Base-by-base conservation (phyloP, 1,140 invertebrate species). In the Lucilia sericata region DNA sequence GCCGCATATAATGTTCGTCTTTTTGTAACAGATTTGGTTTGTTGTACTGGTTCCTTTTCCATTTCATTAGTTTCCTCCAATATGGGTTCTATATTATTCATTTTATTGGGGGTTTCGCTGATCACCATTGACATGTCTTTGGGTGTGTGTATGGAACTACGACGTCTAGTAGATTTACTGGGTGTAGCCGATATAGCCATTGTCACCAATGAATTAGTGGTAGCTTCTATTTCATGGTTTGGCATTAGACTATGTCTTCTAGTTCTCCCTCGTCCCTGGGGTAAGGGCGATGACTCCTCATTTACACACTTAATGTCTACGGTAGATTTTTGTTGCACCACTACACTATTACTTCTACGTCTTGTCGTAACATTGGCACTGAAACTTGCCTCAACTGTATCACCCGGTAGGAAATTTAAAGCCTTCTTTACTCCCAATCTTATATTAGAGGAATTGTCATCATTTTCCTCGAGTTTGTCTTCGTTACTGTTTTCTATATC, bases 141-240 rank as follows among this genome's bases (percentile, higher is more conserved):
- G 12, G 60, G 51, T 0, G 76, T 74, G 25, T 85, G 82, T 55
- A 83, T 51, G 14, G 84, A 83, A 74, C 82, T 85, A 34, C 84
- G 84, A 14, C 84, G 49, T 49, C 84, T 82, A 9, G 84, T 81
- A 49, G 36, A 34, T 34, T 30, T 47, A 19, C 60, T 51, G 49
- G 82, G 76, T 49, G 82, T 80, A 65, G n/a, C 42, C 17, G 76
- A 30, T 14, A 70, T 78, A 49, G 55, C 65, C 42, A 74, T 70
- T 21, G 65, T 36, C 9, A 78, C 25, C 19, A 78, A 14, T 5
- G 82, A 30, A n/a, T 74, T 13, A 34, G 76, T 49, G 19, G 76
- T 14, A 51, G 60, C 49, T 82, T 65, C 30, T 70, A 47, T 30
- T 42, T 47, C 76, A 25, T 19, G 21, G 49, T 36, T 8, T 74